Evolutionary conservation across 2,113 vertebrate genomes (phyloP).

Genomic region (Orycteropus afer): DNA sequence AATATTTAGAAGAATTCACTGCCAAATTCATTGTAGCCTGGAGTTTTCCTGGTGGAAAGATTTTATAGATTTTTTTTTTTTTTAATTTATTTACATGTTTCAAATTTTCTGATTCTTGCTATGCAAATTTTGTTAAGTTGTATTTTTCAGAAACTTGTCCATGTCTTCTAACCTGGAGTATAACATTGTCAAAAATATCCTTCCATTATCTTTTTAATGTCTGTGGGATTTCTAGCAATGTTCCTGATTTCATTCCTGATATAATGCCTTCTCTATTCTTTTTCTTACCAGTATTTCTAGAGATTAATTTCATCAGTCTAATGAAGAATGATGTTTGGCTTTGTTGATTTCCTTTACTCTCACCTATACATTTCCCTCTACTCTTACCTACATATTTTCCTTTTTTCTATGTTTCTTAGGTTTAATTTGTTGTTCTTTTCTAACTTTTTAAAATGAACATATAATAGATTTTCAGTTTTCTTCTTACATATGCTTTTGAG

Average conservation of each 20-base stretch:
- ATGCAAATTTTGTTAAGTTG: neutral
- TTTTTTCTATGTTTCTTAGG: neutral
- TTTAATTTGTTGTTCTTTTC: neutral
- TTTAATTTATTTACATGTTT: neutral
- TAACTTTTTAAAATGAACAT: neutral
- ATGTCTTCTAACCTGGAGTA: neutral
- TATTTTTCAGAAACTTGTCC: neutral
- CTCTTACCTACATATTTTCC: neutral
- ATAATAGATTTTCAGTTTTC: neutral
- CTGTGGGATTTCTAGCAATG: neutral
- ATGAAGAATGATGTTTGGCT: conserved; percentile 12
- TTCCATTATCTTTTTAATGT: neutral
- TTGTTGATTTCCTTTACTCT: neutral
- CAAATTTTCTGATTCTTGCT: neutral
- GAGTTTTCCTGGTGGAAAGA: conserved; percentile 7
- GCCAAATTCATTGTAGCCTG: neutral
- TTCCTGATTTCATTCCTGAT: neutral
- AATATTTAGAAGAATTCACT: neutral
- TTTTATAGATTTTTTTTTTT: too few species aligned
- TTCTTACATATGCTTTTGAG: neutral
- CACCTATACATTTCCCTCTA: neutral
- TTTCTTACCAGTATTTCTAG: neutral
- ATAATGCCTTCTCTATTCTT: neutral
- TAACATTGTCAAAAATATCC: neutral
- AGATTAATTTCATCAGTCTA: conserved; percentile 1